Base-by-base conservation (phyloP, 2,888 invertebrate genomes). In the Schizaphis graminum region DNA sequence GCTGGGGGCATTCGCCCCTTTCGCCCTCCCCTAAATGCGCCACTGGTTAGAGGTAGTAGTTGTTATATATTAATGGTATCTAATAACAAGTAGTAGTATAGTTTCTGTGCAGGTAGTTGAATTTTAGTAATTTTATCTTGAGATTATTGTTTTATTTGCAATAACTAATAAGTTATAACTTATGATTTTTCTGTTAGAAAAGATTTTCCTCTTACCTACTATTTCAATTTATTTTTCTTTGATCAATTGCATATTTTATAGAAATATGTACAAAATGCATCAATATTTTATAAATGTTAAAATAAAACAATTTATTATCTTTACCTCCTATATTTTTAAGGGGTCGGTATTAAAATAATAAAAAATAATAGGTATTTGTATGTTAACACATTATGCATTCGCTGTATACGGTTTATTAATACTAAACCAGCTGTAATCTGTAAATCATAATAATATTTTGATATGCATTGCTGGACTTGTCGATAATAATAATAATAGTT, bases 381-480 rank as follows among this genome's bases (percentile, higher is more conserved):
- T 53, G 28, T 61, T 91, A 21, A 16, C 44, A 86, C 28, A 26
- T 47, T 28, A 28, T 84, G 53, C 5, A 28, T 49, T 53, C 7
- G 13, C 10, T 87, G 16, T 53, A 61, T 61, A 35, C 11, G 3
- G 61, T 53, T 53, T 41, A 67, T 53, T 41, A 49, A 8, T 88
- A 53, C 88, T 21, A 41, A 28, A 16, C 67, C 26, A 24, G 67
- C 53, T 57, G 35, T 92, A 67, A 24, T 41, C 53, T 57, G 35
- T 92, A 67, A 87, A 88, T 67, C 49, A 57, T 47, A 26, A 47
- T 89, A 56, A 67, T 61, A 92, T 57, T 61, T 44, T 61, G 85
- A 53, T 89, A 41, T 77, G 24, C 24, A 91, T 11, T 13, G 13
- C 4, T 35, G 5, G 5, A 56, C 16, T 0, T 87, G 28, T 61